phyloP scores from a whole-genome alignment of 2,113 vertebrate species.

The Baryphthengus martii region DNA sequence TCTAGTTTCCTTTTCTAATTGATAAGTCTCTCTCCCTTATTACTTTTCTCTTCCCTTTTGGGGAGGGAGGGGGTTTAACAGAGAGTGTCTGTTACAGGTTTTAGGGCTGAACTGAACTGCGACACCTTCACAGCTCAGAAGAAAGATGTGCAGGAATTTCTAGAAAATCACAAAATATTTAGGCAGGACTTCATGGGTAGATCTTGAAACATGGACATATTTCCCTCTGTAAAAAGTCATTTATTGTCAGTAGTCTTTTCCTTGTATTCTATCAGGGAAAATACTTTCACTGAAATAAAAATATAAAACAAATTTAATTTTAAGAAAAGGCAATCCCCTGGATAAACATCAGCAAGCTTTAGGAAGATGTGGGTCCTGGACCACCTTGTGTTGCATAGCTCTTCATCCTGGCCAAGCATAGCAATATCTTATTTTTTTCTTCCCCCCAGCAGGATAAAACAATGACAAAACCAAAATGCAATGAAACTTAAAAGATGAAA shows the following conservation, averaged over 20 bases:
- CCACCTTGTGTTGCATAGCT: fast-evolving
- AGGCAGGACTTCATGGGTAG: neutral
- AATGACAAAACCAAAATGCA: neutral
- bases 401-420: neutral
- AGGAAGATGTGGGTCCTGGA: neutral
- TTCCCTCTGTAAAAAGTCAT: neutral
- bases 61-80: no score
- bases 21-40: no score
- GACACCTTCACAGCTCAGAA: neutral
- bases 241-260: neutral
- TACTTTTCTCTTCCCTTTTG: no score
- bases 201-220: neutral
- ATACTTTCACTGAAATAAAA: neutral
- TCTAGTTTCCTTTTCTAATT: no score
- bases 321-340: neutral
- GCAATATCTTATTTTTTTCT: neutral
- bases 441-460: neutral
- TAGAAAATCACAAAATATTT: neutral
- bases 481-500: neutral
- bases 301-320: no score
- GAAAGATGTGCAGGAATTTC: neutral
- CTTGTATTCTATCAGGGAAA: neutral
- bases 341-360: neutral
- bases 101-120: no score
- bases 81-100: no score